Base-by-base conservation (phyloP, 2,797 vertebrate genomes). In the Microtus californicus region DNA sequence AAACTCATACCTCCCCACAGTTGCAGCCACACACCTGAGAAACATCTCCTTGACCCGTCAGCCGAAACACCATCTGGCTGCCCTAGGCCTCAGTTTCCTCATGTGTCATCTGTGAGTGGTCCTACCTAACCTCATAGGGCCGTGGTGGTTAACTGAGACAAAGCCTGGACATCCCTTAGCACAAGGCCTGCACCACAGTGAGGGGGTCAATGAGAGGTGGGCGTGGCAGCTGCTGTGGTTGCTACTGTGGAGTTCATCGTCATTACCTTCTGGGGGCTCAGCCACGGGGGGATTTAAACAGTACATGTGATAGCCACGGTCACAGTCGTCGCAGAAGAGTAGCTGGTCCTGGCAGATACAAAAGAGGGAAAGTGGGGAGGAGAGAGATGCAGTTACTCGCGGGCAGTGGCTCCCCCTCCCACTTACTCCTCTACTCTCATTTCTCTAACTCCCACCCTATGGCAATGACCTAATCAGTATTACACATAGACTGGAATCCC, bases 231-330 rank as follows among this genome's bases (percentile, higher is more conserved):
- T 74, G 56, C 89, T 89, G 80, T 11, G 40, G 67, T 6, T 81
- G 48, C 5, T 85, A 19, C 94, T 96, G 80, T 29, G 85, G 59
- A 87, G 7, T 88, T 97, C 88, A 89, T 97, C 25, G 5, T 54
- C 8, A 31, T 98, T 99, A 99, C 99, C 99, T 99, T 99, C 99
- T 59, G 99, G 99, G 91, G 99, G 99, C 97, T 99, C 99, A 94
- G 99, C 99, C 99, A 99, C 99, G 0, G 99, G 99, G 73, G 99
- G 99, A 96, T 99, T 99, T 98, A 99, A 99, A 98, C 99, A 99
- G 98, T 99, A 99, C 99, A 99, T 99, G 98, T 99, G 99, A 98
- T 99, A 99, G 95, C 99, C 99, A 96, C 99, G 99, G 98, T 99
- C 99, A 96, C 99, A 99, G 99, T 99, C 99, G 71, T 99, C 99